phyloP scores from a whole-genome alignment of 2,888 invertebrate genomes.

The Dasypogon diadema region DNA sequence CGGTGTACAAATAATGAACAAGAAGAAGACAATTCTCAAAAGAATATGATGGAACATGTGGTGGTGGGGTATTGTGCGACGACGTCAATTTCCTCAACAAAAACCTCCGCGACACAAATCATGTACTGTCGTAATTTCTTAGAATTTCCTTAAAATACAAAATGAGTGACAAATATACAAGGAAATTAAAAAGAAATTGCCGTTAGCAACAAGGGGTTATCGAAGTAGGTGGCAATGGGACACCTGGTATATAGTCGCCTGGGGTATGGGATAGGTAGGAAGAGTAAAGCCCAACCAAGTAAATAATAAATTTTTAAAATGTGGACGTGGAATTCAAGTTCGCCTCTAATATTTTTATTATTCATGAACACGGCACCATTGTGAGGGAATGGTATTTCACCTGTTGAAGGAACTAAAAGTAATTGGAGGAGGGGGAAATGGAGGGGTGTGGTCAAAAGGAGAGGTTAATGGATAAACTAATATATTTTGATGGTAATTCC shows the following conservation, averaged over 20 bases:
- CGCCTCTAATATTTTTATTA: conserved; percentile 8
- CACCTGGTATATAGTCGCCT: no score
- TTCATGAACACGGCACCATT: conserved; percentile 5
- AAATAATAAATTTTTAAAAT: conserved; percentile 27
- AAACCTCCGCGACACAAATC: background rate
- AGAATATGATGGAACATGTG: background rate
- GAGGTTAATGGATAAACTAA: no score
- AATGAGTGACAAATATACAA: background rate
- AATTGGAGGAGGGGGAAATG: background rate
- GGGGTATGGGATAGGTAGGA: background rate
- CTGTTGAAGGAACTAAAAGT: background rate
- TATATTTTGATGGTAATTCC: no score
- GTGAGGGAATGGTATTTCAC: background rate
- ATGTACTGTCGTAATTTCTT: conserved; percentile 21
- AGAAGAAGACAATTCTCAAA: background rate
- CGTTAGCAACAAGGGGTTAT: background rate
- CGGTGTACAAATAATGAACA: conserved; percentile 5
- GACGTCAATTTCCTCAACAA: background rate
- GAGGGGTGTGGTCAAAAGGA: no score
- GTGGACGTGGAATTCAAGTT: conserved; percentile 31
- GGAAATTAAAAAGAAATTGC: background rate
- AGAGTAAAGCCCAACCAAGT: background rate
- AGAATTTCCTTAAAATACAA: conserved; percentile 28
- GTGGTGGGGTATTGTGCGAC: background rate
- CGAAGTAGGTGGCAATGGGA: no score